Evolutionary conservation across 2,113 vertebrate genomes (phyloP).

Genomic region (Rattus rattus): DNA sequence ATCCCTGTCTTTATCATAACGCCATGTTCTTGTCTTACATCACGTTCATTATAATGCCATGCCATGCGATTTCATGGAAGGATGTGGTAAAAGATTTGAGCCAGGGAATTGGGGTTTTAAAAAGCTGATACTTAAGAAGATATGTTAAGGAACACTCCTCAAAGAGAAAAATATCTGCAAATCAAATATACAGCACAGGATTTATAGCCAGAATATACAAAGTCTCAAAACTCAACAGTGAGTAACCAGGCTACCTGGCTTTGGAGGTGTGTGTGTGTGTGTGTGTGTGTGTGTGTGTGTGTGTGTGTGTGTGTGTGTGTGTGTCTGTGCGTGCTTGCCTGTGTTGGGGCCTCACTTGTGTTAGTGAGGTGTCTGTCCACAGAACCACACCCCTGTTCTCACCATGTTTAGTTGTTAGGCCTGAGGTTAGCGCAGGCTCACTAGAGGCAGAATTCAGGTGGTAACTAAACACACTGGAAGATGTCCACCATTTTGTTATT

Average conservation of each 20-base stretch:
- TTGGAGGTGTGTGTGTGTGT: background rate
- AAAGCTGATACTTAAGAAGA: conserved; percentile 48
- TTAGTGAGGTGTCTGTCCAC: background rate
- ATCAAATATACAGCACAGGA: background rate
- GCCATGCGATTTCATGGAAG: background rate
- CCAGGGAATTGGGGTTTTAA: background rate
- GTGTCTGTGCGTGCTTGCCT: too few relatives aligned
- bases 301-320: background rate
- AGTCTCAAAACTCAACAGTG: conserved; percentile 43
- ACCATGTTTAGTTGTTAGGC: background rate
- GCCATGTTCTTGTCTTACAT: background rate
- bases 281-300: background rate
- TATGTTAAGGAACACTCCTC: background rate
- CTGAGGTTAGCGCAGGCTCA: background rate
- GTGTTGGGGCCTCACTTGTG: background rate
- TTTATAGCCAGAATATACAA: conserved; percentile 35
- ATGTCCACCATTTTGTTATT: background rate
- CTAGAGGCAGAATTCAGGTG: background rate
- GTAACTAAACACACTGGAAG: conserved; percentile 22
- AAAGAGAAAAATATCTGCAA: background rate
- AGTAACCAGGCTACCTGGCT: conserved; percentile 2
- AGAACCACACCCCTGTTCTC: background rate
- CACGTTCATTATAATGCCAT: conserved; percentile 16
- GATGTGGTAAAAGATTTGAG: background rate
- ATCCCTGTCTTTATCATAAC: background rate